These are phyloP conservation scores for Austrolebias charrua DNA, from an alignment of 2,797 vertebrate species.

Conservation along the genomic window DNA sequence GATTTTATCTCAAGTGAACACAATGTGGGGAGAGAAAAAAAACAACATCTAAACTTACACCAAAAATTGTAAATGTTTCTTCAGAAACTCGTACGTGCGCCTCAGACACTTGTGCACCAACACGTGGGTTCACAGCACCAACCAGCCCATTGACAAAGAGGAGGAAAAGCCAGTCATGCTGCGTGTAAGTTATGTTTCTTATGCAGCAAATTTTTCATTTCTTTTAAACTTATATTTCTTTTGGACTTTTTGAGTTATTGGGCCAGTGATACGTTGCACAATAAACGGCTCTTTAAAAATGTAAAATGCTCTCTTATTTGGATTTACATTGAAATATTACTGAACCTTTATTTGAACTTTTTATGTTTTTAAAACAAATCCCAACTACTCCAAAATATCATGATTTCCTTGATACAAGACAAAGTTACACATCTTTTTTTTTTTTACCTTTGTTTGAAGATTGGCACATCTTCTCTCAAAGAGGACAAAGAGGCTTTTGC, in stretches of 20 bases:
- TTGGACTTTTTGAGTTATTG: background rate
- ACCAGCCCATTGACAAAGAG: slow-evolving; percentile 97
- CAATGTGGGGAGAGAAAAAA: no score
- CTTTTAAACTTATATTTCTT: background rate
- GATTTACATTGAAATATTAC: background rate
- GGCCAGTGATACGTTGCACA: background rate
- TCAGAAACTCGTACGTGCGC: slow-evolving; percentile 95
- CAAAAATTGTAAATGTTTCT: slow-evolving; percentile 26
- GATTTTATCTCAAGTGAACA: no score
- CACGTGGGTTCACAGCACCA: slow-evolving; percentile 99
- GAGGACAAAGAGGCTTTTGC: slow-evolving; percentile 99
- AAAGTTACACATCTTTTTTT: slow-evolving; percentile 8
- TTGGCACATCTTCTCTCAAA: slow-evolving; percentile 94
- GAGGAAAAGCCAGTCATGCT: slow-evolving; percentile 99
- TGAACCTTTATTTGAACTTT: background rate
- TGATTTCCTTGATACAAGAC: background rate
- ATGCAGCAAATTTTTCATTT: background rate
- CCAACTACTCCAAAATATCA: background rate
- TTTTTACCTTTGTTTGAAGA: slow-evolving; percentile 77
- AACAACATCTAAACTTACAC: background rate
- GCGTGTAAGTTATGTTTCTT: slow-evolving; percentile 79
- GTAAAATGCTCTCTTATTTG: background rate
- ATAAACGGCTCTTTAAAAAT: background rate
- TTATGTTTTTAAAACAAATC: background rate
- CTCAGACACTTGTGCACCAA: slow-evolving; percentile 97